Evolutionary conservation across 2,797 vertebrate genomes (phyloP), one percentile per base, ranked within the genome.

Genomic region (Vireo griseus): DNA sequence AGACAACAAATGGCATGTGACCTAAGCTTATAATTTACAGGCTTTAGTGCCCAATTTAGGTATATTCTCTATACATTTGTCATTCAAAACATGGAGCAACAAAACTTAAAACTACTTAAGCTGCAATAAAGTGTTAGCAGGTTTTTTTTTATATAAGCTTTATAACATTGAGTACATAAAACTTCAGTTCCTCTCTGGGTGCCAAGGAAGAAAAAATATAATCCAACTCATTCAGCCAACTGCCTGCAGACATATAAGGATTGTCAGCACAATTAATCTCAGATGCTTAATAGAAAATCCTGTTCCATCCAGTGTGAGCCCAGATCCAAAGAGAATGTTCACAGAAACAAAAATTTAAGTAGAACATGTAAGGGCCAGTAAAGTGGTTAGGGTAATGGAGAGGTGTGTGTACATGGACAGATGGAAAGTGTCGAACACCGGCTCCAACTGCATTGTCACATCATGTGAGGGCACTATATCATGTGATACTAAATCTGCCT

Each of bases 1-100:
- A 67, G 35, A 63, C 93, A 87, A 55, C 45, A 92, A 81, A 58
- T 67, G 83, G 52, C 80, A 71, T 52, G 81, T 93, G 92, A 94
- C 67, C 73, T 73, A 76, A 92, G 80, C 74, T 95, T 94, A 90
- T 94, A 69, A 93, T 95, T 94, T 88, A 93, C 86, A 92, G 92
- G 71, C 55, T 51, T 59, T 39, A 5, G 84, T 94, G 47, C 88
- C 69, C 58, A 88, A 29, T 95, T 93, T 63, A 84, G 61, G 7
- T 92, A 62, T 33, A 33, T 74, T 86, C 14, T 52, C n/a, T 65
- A 66, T 86, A 55, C 12, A 22, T 75, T 37, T 65, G 51, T 48
- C 18, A 88, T 83, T 90, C 39, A 62, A 84, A 84, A 57, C 35
- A 83, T 8, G 17, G 47, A 62, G 7, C 19, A 54, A 47, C 22